These are phyloP conservation scores for Drosophila gunungcola DNA, from an alignment of 1,140 invertebrate genomes.

Conservation along the genomic window DNA sequence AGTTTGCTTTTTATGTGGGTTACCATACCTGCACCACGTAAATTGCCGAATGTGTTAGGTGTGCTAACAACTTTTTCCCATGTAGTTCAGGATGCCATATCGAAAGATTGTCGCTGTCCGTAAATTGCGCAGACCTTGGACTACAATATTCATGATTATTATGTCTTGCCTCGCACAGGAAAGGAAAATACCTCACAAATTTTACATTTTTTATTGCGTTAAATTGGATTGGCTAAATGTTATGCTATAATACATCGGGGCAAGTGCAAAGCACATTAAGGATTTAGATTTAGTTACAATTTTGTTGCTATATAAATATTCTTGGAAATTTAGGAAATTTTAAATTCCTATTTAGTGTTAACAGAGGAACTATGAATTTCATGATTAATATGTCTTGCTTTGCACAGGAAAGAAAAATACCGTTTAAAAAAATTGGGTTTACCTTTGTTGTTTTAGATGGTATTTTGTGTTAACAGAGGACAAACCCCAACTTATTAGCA, in stretches of 20 bases:
- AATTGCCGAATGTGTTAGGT: conserved; percentile 36
- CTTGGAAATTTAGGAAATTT: no score
- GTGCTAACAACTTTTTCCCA: conserved; percentile 41
- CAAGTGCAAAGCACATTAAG: no score
- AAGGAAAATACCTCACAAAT: conserved; percentile 2
- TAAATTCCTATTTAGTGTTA: no score
- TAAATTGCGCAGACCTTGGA: conserved; percentile 36
- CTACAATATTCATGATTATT: conserved; percentile 17
- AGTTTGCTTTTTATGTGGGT: conserved; percentile 23
- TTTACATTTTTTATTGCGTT: neutral
- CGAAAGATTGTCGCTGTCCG: conserved; percentile 9
- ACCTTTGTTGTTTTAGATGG: no score
- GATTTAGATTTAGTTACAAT: no score
- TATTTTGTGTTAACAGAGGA: no score
- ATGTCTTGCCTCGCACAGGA: conserved; percentile 24
- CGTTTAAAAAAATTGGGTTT: no score
- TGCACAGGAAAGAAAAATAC: no score
- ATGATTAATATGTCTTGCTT: no score
- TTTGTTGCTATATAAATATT: no score
- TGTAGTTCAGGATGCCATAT: conserved; percentile 38
- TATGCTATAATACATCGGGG: no score
- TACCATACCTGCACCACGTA: conserved; percentile 33
- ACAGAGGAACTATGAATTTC: no score
- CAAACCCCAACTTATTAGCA: neutral
- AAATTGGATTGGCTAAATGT: neutral